These are phyloP conservation scores for Eudasyphora cyanicolor DNA, from an alignment of 2,888 invertebrate species.

Conservation along the genomic window DNA sequence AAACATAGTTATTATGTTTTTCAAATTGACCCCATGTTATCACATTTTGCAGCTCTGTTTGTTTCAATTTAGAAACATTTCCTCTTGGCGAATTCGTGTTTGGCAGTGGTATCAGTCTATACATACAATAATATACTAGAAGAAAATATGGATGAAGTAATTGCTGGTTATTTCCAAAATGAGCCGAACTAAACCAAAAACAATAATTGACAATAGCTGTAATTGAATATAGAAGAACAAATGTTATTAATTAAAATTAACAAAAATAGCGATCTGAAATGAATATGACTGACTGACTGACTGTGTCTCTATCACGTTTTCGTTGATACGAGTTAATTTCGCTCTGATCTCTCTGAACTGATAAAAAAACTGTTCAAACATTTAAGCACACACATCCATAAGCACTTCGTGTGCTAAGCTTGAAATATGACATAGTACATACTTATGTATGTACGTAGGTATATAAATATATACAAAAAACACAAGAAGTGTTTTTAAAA, in stretches of 20 bases:
- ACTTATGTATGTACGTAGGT: background rate
- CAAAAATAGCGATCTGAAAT: background rate
- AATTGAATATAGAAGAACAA: background rate
- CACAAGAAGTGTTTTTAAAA: too few relatives aligned
- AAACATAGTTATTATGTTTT: background rate
- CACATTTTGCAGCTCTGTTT: background rate
- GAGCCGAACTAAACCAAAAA: background rate
- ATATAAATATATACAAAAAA: background rate
- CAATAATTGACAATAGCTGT: background rate
- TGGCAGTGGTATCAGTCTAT: conserved; percentile 4
- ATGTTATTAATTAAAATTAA: background rate
- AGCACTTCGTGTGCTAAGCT: background rate
- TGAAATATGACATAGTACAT: background rate
- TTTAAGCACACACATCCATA: background rate
- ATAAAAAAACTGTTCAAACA: conserved; percentile 3
- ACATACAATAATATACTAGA: background rate
- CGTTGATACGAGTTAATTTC: background rate
- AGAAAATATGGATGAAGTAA: background rate
- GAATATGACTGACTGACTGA: background rate
- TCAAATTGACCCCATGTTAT: conserved; percentile 15
- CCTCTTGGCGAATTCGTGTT: background rate
- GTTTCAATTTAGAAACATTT: background rate
- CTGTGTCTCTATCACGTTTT: background rate
- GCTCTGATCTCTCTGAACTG: background rate
- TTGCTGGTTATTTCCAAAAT: background rate